Evolutionary conservation across 2,113 vertebrate genomes (phyloP).

Genomic region (Ameiurus melas): DNA sequence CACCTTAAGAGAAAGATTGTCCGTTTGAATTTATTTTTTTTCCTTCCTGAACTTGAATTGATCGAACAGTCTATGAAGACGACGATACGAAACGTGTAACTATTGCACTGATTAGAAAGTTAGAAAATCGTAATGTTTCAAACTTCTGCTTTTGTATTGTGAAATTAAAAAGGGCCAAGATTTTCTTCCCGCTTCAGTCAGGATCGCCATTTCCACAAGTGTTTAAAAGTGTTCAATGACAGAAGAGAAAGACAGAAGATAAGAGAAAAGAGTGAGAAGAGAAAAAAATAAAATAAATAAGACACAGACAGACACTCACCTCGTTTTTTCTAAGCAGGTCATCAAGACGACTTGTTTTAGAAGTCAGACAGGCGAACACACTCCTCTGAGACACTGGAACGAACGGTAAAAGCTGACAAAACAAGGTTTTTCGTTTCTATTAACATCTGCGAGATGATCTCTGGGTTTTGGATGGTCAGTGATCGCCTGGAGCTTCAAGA

Average conservation of each 20-base stretch:
- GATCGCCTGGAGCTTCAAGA: slow-evolving; percentile 56
- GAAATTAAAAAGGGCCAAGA: background rate
- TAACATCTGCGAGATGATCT: background rate
- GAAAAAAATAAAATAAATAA: no score
- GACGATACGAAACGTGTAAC: background rate
- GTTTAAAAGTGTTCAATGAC: background rate
- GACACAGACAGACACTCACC: slow-evolving; percentile 21
- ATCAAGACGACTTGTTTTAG: slow-evolving; percentile 31
- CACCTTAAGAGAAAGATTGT: slow-evolving; percentile 43
- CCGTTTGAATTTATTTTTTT: no score
- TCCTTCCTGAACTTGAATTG: background rate
- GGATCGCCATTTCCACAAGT: background rate
- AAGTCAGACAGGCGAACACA: background rate
- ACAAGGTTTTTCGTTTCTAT: slow-evolving; percentile 4
- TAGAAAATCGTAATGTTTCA: background rate
- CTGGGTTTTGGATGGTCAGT: slow-evolving; percentile 15
- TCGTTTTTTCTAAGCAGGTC: slow-evolving; percentile 25
- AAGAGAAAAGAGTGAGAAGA: no score
- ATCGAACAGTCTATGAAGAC: background rate
- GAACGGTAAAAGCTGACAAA: background rate
- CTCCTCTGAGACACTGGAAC: slow-evolving; percentile 48
- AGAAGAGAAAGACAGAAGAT: no score
- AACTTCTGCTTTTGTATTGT: background rate
- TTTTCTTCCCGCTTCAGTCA: background rate
- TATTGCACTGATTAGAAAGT: background rate